Evolutionary conservation across 2,113 vertebrate species (phyloP).

Genomic region (Gopherus flavomarginatus): DNA sequence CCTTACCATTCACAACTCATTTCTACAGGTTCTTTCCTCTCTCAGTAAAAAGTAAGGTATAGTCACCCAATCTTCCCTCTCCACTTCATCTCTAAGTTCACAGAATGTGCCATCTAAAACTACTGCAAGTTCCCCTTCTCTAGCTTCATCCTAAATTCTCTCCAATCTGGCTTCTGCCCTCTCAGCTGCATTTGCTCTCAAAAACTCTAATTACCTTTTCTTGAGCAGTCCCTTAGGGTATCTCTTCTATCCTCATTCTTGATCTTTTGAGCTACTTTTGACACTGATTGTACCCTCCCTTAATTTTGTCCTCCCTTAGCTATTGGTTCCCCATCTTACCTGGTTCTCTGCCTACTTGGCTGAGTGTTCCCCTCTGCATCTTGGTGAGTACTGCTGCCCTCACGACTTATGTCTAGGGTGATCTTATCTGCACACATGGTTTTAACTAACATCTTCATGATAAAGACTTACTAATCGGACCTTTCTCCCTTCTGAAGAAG

Average conservation of each 20-base stretch:
- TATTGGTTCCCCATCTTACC: neutral
- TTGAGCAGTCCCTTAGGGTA: neutral
- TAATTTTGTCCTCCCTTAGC: neutral
- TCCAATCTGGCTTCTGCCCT: neutral
- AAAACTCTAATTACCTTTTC: neutral
- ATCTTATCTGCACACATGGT: neutral
- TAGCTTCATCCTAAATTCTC: neutral
- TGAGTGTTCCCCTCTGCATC: neutral
- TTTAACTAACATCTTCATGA: neutral
- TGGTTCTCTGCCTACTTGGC: neutral
- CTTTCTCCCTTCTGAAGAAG: neutral
- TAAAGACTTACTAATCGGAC: neutral
- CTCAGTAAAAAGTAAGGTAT: neutral
- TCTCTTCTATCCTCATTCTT: neutral
- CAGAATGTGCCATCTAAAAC: neutral
- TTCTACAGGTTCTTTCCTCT: neutral
- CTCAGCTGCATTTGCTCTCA: neutral
- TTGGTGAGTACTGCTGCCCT: fast-evolving
- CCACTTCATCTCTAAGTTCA: neutral
- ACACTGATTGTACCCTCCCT: neutral
- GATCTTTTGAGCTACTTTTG: neutral
- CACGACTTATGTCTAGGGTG: neutral
- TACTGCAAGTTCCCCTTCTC: neutral
- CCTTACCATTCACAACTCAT: neutral
- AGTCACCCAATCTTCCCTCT: neutral